Evolutionary conservation across 2,113 vertebrate genomes (phyloP), one percentile per base, ranked within the genome.

Genomic region (Oncorhynchus kisutch): DNA sequence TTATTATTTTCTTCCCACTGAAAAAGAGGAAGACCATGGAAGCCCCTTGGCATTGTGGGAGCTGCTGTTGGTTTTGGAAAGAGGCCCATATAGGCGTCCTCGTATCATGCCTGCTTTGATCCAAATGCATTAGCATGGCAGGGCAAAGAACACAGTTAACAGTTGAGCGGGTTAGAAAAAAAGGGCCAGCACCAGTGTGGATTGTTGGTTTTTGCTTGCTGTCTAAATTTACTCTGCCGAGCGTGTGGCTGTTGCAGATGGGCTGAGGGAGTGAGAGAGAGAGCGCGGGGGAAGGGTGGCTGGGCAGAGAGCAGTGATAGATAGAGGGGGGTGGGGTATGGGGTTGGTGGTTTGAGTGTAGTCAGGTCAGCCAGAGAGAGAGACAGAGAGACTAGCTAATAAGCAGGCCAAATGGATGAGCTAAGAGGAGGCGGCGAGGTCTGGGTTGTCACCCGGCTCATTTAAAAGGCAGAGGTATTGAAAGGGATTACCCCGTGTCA

Each of bases 101-200:
- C 91, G 89, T 87, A 88, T 91, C 59, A 68, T 81, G 80, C 89
- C 89, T 89, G 86, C 90, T 94, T 85, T 83, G 89, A 91, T 93
- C 92, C 85, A 51, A 78, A 73, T 92, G 90, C 94, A 91, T 92
- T 95, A 88, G 84, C 91, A 87, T 88, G 90, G 94, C 87, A 85
- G 85, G 86, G 73, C 93, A 94, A 94, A 94, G 84, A 88, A 74
- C 90, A 85, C 88, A 90, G 84, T 94, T 93, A 94, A 93, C 91
- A 93, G 95, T 91, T 93, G 89, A 95, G 69, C 89, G 93, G 78
- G 71, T 90, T 85, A 81, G 93, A 88, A 96, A 95, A 95, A 95
- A 93, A 90, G 90, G 89, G 72, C 85, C 90, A 79, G 90, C 91
- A 92, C 91, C 91, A 80, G 91, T 80, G 87, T 85, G 88, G 88